A percentile compares a stretch with the other conserved stretches of the same genome.
phyloP scores from a whole-genome alignment of 2,888 invertebrate genomes.

The Celastrina argiolus region DNA sequence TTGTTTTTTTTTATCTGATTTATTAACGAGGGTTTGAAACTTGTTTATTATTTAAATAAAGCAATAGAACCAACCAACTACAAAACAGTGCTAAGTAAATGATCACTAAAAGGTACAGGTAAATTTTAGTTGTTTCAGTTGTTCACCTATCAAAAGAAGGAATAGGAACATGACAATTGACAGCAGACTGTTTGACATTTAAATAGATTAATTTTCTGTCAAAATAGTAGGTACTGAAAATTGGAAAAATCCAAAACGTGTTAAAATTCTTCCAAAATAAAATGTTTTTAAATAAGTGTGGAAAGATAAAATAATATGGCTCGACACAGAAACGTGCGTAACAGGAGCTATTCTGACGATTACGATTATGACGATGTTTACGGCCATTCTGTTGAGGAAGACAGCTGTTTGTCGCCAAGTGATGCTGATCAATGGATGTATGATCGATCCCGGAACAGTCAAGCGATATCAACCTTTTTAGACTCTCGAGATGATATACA shows the following conservation, averaged over 20 bases:
- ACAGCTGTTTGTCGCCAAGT: constrained; percentile 92
- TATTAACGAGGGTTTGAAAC: no score
- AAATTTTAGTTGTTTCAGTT: no score
- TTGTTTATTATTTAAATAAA: no score
- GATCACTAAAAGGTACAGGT: no score
- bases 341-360: constrained; percentile 91
- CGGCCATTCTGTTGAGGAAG: constrained; percentile 96
- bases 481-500: constrained; percentile 86
- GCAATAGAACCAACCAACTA: no score
- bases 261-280: constrained; percentile 26
- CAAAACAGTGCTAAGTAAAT: no score
- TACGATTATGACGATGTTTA: constrained; percentile 95
- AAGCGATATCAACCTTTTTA: constrained; percentile 86
- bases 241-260: constrained; percentile 44
- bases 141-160: no score
- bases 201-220: constrained; percentile 29
- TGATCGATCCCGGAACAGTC: constrained; percentile 85
- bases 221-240: constrained; percentile 31
- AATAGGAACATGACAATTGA: neutral
- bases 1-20: no score
- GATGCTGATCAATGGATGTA: constrained; percentile 91
- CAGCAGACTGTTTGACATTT: no score
- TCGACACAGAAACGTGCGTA: constrained; percentile 90
- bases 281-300: constrained; percentile 27
- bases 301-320: constrained; percentile 78